Base-by-base conservation (phyloP, 2,113 vertebrate species). In the Macquaria australasica region DNA sequence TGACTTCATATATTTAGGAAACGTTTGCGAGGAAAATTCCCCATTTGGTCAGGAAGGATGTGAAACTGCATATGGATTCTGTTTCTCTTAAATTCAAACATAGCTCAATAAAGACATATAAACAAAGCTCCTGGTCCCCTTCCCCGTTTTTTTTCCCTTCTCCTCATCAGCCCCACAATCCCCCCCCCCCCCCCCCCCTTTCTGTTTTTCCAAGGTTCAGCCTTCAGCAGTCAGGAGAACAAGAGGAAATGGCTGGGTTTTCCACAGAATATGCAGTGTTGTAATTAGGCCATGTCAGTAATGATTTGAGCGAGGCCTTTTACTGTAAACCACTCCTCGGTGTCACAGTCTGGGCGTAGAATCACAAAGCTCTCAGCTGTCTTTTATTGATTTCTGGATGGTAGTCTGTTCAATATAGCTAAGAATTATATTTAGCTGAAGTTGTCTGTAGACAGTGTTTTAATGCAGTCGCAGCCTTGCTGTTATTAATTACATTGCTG, bases 1-100 rank as follows among this genome's bases (percentile, higher is more conserved):
- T 94, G 87, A 93, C 91, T 93, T 94, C 88, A 89, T 92, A 84
- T 89, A 78, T 93, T 91, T 91, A 87, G 87, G 83, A 86, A 93
- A 77, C 53, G 15, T 83, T 88, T 79, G 59, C 56, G 83, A 90
- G 91, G 84, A 90, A 93, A 92, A 86, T 80, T 88, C 79, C 83
- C 86, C 88, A 66, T 87, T 84, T 89, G 86, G 81, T 56, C 74
- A 87, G 90, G 86, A 93, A 92, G 92, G 79, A 91, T 78, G 81
- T 93, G 92, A 95, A 94, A 94, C 64, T 82, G 67, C 90, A 93
- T 92, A 94, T 86, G 93, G 78, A 89, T 89, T 87, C 62, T 20
- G 85, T 93, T 89, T 92, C 89, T 92, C 81, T 85, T 86, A 73
- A 88, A 90, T 85, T 94, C 58, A 85, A 75, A 89, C 25, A 31